These are phyloP conservation scores for Morpho achilles DNA, from an alignment of 2,888 invertebrate species.

Conservation along the genomic window DNA sequence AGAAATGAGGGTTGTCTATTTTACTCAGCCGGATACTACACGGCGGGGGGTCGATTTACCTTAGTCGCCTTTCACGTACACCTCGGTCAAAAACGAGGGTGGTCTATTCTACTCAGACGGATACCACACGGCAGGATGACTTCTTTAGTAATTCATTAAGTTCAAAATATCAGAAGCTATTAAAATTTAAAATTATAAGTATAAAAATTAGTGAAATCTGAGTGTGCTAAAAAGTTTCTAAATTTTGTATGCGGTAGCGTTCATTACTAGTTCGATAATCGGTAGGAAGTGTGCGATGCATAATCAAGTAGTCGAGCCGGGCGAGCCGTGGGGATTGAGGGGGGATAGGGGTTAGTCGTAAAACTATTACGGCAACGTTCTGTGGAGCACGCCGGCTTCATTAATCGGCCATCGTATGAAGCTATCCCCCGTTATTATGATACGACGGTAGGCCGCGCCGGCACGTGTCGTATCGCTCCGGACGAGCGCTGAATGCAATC, in stretches of 20 bases:
- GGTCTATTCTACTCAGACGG: no score
- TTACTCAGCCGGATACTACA: no score
- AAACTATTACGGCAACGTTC: slow-evolving; percentile 75
- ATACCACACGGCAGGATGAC: no score
- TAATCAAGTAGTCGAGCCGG: slow-evolving; percentile 69
- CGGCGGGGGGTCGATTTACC: no score
- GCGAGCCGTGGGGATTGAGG: slow-evolving; percentile 28
- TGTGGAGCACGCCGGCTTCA: slow-evolving; percentile 68
- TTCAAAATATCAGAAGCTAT: slow-evolving; percentile 11
- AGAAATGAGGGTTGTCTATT: no score
- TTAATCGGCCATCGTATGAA: slow-evolving; percentile 75
- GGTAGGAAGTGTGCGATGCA: slow-evolving; percentile 70
- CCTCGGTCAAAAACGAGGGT: no score
- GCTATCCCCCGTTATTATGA: slow-evolving; percentile 66
- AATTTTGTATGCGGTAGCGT: slow-evolving; percentile 53
- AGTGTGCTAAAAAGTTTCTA: slow-evolving; percentile 38
- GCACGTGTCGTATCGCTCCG: slow-evolving; percentile 25
- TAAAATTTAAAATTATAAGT: slow-evolving; percentile 30
- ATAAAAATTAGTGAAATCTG: slow-evolving; percentile 34
- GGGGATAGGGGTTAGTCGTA: slow-evolving; percentile 51
- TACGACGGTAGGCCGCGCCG: slow-evolving; percentile 56
- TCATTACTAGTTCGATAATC: slow-evolving; percentile 76
- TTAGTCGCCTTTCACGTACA: no score
- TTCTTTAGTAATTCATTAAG: no score
- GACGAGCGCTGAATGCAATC: slow-evolving; percentile 11